phyloP scores from a whole-genome alignment of 2,113 vertebrate genomes.

The Clarias batrachus region DNA sequence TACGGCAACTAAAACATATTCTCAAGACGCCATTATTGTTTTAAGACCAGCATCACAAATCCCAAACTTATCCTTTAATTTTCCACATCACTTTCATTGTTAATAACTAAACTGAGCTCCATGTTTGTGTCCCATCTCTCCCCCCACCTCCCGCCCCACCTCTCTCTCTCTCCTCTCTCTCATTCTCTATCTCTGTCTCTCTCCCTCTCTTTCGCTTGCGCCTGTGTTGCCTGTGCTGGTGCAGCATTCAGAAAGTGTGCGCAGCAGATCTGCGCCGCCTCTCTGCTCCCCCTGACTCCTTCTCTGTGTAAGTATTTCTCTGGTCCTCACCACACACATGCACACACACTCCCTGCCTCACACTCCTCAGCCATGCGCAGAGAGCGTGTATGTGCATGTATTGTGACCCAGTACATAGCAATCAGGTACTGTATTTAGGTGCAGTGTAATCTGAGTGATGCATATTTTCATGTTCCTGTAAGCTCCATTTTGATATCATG shows the following conservation, averaged over 20 bases:
- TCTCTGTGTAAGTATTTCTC: conserved; percentile 89
- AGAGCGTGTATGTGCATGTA: conserved; percentile 28
- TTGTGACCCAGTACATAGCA: not conserved
- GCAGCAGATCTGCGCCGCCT: conserved; percentile 95
- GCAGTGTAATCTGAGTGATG: no score
- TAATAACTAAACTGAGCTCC: conserved; percentile 39
- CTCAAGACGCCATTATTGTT: no score
- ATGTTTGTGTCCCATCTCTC: conserved; percentile 52
- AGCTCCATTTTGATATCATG: no score
- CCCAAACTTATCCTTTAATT: not conserved
- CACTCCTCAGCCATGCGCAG: conserved; percentile 28
- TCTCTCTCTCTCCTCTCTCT: conserved; percentile 71
- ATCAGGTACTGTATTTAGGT: no score
- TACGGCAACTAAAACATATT: no score
- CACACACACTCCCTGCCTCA: conserved; percentile 21
- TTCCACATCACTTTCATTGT: conserved; percentile 19
- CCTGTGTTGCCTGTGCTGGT: conserved; percentile 59
- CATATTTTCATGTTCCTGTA: no score
- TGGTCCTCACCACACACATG: conserved; percentile 64
- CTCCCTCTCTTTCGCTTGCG: conserved; percentile 73
- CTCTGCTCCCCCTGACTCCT: conserved; percentile 98
- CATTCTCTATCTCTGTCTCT: conserved; percentile 66
- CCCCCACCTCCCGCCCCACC: conserved; percentile 37
- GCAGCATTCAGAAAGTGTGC: conserved; percentile 97
- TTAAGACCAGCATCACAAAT: no score